These are phyloP conservation scores for Hippopotamyrus pictus DNA, from an alignment of 2,797 vertebrate species.

Conservation along the genomic window DNA sequence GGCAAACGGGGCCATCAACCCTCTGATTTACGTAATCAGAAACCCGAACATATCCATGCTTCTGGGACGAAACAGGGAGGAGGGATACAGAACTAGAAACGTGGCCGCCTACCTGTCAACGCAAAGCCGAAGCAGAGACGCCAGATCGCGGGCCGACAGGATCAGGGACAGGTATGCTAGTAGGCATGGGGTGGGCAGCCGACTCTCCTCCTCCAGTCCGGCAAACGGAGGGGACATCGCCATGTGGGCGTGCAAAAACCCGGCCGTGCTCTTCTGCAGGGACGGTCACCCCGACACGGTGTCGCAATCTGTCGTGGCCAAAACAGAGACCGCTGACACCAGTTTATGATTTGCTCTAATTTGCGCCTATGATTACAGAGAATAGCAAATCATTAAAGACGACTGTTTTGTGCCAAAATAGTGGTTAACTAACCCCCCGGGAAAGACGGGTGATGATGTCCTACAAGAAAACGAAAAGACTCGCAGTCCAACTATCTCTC, in stretches of 20 bases:
- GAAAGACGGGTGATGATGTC: background rate
- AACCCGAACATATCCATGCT: constrained; percentile 86
- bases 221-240: constrained; percentile 67
- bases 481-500: background rate
- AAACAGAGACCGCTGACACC: constrained; percentile 63
- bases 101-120: constrained; percentile 65
- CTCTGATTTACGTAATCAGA: constrained; percentile 82
- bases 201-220: constrained; percentile 64
- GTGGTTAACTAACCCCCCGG: background rate
- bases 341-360: constrained; percentile 59
- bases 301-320: constrained; percentile 47
- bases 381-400: background rate
- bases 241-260: constrained; percentile 90
- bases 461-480: background rate
- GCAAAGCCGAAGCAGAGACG: constrained; percentile 53
- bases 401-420: constrained; percentile 17
- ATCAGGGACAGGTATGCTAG: constrained; percentile 56
- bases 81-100: constrained; percentile 86
- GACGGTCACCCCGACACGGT: constrained; percentile 64
- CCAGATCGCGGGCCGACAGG: constrained; percentile 49
- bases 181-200: constrained; percentile 52
- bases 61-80: constrained; percentile 76
- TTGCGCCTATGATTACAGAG: background rate
- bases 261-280: constrained; percentile 80
- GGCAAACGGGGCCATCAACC: constrained; percentile 93